Percentiles rank a stretch among this genome's conserved stretches.
Evolutionary conservation across 2,797 vertebrate genomes (phyloP).

Genomic region (Menidia menidia): DNA sequence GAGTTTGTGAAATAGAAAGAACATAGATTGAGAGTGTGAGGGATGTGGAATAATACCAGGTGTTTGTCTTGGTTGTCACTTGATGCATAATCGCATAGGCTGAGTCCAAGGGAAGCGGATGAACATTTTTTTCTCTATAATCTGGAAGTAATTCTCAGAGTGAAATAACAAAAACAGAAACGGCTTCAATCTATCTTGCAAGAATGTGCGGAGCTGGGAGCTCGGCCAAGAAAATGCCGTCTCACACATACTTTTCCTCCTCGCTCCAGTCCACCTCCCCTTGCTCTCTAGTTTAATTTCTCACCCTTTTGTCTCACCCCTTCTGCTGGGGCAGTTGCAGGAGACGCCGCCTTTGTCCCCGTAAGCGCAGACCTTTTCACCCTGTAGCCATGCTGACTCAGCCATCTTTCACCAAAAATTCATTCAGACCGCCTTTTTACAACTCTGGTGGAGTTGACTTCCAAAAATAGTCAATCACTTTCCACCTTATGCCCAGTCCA

Average conservation of each 20-base stretch:
- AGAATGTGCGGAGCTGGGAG: slow-evolving; percentile 52
- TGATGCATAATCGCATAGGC: slow-evolving; percentile 38
- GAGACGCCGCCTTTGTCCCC: no score
- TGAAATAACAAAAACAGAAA: slow-evolving; percentile 62
- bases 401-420: slow-evolving; percentile 10
- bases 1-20: slow-evolving; percentile 30
- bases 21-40: slow-evolving; percentile 18
- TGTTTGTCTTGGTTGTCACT: slow-evolving; percentile 61
- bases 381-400: neutral
- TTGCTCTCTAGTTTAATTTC: slow-evolving; percentile 39
- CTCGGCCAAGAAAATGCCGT: slow-evolving; percentile 43
- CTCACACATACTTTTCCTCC: slow-evolving; percentile 45
- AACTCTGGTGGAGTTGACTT: no score
- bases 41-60: slow-evolving; percentile 1
- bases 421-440: neutral
- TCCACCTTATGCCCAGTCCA: no score
- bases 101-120: slow-evolving; percentile 43
- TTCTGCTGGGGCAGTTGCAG: no score
- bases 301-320: slow-evolving; percentile 10
- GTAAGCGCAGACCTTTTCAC: no score
- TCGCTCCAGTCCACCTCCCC: slow-evolving; percentile 31
- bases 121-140: slow-evolving; percentile 65
- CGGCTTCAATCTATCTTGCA: slow-evolving; percentile 64
- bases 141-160: slow-evolving; percentile 64
- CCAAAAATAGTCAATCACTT: no score